Evolutionary conservation across 1,140 invertebrate species (phyloP), one percentile per base, ranked within the genome.

Genomic region (Caerostris darwini): DNA sequence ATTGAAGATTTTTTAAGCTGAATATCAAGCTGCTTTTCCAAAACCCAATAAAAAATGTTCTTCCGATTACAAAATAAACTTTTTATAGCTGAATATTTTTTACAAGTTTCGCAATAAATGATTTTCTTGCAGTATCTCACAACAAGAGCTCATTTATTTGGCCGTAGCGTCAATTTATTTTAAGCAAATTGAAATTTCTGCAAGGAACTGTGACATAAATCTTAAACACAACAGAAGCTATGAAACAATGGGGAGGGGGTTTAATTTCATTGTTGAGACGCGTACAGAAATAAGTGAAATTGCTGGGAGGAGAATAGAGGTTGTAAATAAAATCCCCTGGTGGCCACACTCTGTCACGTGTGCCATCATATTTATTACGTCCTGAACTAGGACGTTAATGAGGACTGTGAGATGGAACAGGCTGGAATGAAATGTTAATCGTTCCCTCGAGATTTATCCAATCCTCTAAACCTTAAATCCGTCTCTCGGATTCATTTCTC

Each of bases 341-440:
- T 58, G 86, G 50, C n/a, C 56, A 57, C 71, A 50, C 50, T n/a
- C 56, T 88, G 56, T 64, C 86, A 19, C 56, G 10, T 53, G 86
- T 8, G 19, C 83, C 86, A 57, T 64, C 86, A 61, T 88, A 88
- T 88, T 88, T 88, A 88, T 88, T 88, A 54, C 58, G 50, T 34
- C 53, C 50, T 53, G 86, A 64, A 88, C 86, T 61, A 34, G 50
- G 86, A 88, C 86, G 64, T 64, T 88, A 88, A 88, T 90, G 88
- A 64, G 86, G 14, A 64, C 34, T 14, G 50, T 3, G 82, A 58
- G 53, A 77, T 14, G 54, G 88, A 14, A 57, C 58, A 71, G 12
- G 53, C 12, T 53, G 34, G 59, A 91, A 82, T 91, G 90, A 87
- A 87, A 86, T 67, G 92, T 89, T 94, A 89, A 94, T 94, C 86